Conservation (phyloP, 2,113 vertebrate species). For the Symphodus melops region DNA sequence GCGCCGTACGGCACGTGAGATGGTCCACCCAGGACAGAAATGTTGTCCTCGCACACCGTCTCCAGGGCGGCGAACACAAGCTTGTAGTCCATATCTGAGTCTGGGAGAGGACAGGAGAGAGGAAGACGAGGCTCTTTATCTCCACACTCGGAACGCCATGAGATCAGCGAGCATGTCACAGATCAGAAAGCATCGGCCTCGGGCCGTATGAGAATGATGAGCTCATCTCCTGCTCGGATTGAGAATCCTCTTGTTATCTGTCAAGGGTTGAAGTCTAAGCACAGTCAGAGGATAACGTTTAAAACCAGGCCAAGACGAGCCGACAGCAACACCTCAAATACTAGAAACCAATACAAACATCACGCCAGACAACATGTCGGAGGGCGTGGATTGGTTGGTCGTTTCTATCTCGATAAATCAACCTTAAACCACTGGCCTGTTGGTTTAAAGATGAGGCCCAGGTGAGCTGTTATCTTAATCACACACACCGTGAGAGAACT, state of each 20-base stretch:
- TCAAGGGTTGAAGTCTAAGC: slow-evolving; percentile 52
- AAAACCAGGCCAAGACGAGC: background rate
- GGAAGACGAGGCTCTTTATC: background rate
- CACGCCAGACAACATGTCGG: no score
- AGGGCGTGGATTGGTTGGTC: no score
- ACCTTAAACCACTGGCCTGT: no score
- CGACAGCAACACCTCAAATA: background rate
- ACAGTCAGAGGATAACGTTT: background rate
- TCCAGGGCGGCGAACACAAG: slow-evolving; percentile 70
- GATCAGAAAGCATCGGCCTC: no score
- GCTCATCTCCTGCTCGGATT: slow-evolving; percentile 2
- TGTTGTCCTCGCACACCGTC: slow-evolving; percentile 58
- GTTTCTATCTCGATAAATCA: no score
- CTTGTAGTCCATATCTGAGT: slow-evolving; percentile 66
- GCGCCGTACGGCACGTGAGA: slow-evolving; percentile 34
- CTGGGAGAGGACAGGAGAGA: slow-evolving; percentile 25
- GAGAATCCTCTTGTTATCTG: slow-evolving; percentile 47
- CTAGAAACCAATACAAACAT: no score
- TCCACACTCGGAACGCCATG: slow-evolving; percentile 35
- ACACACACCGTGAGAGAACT: no score
- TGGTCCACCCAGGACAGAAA: slow-evolving; percentile 30
- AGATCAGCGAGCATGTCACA: slow-evolving; percentile 20
- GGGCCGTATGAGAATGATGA: no score
- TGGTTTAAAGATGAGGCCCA: no score
- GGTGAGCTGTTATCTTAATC: no score